Evolutionary conservation across 2,113 vertebrate species (phyloP).

Genomic region (Boleophthalmus pectinirostris): DNA sequence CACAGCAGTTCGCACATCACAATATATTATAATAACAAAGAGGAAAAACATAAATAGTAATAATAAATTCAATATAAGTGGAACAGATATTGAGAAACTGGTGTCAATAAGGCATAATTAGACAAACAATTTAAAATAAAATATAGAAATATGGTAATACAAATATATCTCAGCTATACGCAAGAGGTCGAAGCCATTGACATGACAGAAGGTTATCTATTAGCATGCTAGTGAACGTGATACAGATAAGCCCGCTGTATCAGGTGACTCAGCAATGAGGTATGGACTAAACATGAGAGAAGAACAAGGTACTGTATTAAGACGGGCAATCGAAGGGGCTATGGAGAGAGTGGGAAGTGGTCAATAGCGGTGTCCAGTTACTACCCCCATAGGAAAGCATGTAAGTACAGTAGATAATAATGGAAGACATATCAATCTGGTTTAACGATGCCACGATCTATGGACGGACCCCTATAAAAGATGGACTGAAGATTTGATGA

Average conservation of each 20-base stretch:
- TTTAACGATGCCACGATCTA: not conserved
- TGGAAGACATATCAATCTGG: not conserved
- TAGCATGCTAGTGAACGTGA: not conserved
- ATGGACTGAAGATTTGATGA: not conserved
- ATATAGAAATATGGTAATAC: no score
- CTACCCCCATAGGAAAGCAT: not conserved
- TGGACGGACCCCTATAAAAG: not conserved
- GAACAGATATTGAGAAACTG: no score
- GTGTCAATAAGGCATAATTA: no score
- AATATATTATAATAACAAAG: no score
- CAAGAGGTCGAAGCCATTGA: no score
- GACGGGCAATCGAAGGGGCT: no score
- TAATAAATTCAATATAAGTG: no score
- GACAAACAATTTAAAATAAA: no score
- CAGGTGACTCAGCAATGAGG: conserved; percentile 1
- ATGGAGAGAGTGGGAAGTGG: not conserved
- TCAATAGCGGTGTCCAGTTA: not conserved
- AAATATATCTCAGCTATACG: no score
- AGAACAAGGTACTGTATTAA: not conserved
- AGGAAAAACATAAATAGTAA: no score
- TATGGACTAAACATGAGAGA: not conserved
- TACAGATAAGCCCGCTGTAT: not conserved
- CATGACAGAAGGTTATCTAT: no score
- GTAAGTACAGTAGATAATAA: not conserved
- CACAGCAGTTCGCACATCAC: no score